Percentiles rank a stretch among this genome's conserved stretches.
phyloP scores from a whole-genome alignment of 2,888 invertebrate genomes.

The Pedicia rivosa region DNA sequence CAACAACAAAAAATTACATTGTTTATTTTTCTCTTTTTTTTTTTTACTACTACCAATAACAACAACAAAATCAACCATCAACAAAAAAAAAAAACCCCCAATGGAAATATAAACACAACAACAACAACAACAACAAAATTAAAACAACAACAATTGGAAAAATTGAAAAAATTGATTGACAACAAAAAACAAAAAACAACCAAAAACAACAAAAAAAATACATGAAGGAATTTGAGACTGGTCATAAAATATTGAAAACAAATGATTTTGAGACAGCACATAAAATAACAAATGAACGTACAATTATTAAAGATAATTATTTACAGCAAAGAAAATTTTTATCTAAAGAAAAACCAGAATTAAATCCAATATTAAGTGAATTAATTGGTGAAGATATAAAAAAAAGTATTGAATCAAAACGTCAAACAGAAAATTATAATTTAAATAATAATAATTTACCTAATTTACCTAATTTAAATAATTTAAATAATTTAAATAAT shows the following conservation, averaged over 20 bases:
- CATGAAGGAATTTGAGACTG: constrained; percentile 46
- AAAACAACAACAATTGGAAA: too few species aligned
- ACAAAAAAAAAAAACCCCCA: too few species aligned
- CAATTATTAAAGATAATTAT: constrained; percentile 13
- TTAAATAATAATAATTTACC: constrained; percentile 20
- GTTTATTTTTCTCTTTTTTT: too few species aligned
- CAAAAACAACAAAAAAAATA: constrained; percentile 9
- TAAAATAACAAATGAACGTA: constrained; percentile 16
- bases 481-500: constrained; percentile 17
- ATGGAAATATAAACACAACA: too few species aligned
- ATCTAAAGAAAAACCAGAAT: constrained; percentile 29
- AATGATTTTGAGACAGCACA: constrained; percentile 25
- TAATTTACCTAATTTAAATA: constrained; percentile 31
- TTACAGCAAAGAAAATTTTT: constrained; percentile 22
- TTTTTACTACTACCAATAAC: too few species aligned
- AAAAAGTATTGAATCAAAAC: constrained; percentile 34
- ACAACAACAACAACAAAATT: constrained; percentile 9
- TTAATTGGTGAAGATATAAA: constrained; percentile 33
- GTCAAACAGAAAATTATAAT: constrained; percentile 32
- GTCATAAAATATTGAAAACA: constrained; percentile 38
- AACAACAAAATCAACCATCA: too few species aligned
- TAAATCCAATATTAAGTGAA: constrained; percentile 31
- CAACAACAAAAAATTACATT: too few species aligned
- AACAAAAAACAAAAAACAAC: too few species aligned
- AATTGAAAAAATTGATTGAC: too few species aligned